These are phyloP conservation scores for Conger conger DNA, from an alignment of 2,113 vertebrate genomes.

Conservation along the genomic window DNA sequence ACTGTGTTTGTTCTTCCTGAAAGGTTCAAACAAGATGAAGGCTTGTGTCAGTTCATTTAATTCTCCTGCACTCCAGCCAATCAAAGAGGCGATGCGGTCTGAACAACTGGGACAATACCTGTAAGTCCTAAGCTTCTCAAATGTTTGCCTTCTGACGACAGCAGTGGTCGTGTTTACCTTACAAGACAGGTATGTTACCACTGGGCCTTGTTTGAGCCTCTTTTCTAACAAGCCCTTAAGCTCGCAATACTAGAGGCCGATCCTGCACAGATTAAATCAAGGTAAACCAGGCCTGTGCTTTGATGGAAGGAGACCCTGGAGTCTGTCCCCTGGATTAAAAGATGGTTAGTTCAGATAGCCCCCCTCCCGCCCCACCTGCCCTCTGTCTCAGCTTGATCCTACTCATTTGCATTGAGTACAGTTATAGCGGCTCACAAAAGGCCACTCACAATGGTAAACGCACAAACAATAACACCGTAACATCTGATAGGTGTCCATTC, in stretches of 20 bases:
- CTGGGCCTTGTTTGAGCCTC: constrained; percentile 1
- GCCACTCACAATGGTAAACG: constrained; percentile 54
- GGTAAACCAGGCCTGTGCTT: constrained; percentile 57
- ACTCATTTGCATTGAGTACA: constrained; percentile 66
- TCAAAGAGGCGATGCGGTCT: constrained; percentile 18
- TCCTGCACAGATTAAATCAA: constrained; percentile 58
- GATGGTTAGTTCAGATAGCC: constrained; percentile 52
- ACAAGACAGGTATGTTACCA: neutral
- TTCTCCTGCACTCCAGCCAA: constrained; percentile 32
- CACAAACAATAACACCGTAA: constrained; percentile 27
- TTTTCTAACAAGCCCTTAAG: neutral
- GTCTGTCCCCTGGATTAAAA: constrained; percentile 68
- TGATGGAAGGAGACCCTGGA: constrained; percentile 69
- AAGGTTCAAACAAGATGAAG: constrained; percentile 36
- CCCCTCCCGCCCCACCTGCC: constrained; percentile 21
- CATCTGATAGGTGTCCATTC: constrained; percentile 23
- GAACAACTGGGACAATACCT: constrained; percentile 6
- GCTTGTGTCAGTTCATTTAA: constrained; percentile 42
- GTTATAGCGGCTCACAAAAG: constrained; percentile 56
- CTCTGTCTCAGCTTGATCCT: constrained; percentile 46
- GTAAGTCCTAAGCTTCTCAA: neutral
- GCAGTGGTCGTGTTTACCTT: neutral
- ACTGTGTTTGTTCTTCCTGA: constrained; percentile 36
- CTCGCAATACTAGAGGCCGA: neutral
- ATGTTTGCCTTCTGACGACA: constrained; percentile 4